These are phyloP conservation scores for Trichopoda pennipes DNA, from an alignment of 2,888 invertebrate species.

Conservation along the genomic window DNA sequence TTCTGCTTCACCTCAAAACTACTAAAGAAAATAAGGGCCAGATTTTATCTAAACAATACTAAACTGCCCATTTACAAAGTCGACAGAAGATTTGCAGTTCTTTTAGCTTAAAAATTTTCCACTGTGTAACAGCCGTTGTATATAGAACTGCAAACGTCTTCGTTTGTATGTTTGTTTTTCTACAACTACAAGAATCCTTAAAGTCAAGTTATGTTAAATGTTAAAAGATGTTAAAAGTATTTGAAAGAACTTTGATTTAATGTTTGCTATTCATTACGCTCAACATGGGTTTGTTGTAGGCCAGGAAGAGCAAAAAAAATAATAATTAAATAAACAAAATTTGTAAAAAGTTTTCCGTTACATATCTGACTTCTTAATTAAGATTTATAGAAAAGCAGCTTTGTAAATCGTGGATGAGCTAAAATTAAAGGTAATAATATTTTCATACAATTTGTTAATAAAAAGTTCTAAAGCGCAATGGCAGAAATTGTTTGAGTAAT, in stretches of 20 bases:
- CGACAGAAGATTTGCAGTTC: no score
- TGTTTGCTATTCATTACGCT: constrained; percentile 56
- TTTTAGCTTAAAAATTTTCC: no score
- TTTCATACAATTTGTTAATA: background rate
- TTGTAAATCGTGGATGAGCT: background rate
- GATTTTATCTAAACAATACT: no score
- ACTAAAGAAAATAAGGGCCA: no score
- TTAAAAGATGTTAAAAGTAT: constrained; percentile 58
- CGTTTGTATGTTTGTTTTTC: background rate
- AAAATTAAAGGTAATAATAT: constrained; percentile 5
- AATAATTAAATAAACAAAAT: background rate
- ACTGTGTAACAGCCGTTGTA: constrained; percentile 9
- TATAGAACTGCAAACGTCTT: background rate
- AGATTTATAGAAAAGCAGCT: constrained; percentile 26
- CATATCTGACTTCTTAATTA: constrained; percentile 39
- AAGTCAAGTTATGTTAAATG: constrained; percentile 55
- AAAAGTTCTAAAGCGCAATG: no score
- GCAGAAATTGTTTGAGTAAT: no score
- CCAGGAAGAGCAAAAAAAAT: constrained; percentile 15
- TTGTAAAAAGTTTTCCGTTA: background rate
- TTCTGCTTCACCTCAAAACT: no score
- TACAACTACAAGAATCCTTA: constrained; percentile 7
- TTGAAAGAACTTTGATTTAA: constrained; percentile 59
- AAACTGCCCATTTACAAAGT: no score
- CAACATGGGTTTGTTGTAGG: constrained; percentile 22